Evolutionary conservation across 2,888 invertebrate genomes (phyloP).

Genomic region (Heteromyza rotundicornis): DNA sequence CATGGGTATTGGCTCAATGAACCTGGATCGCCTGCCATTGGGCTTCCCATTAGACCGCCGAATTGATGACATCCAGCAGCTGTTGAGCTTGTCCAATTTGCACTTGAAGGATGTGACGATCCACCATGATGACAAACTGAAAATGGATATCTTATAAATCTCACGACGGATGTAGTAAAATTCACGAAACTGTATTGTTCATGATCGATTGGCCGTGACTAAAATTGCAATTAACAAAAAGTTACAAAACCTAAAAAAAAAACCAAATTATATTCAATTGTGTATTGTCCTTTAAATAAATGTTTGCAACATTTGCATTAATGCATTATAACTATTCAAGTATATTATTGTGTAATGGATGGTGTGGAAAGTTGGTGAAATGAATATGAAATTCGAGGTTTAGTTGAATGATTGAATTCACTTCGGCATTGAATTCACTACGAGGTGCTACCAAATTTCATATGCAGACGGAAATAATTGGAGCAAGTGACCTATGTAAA

Average conservation of each 20-base stretch:
- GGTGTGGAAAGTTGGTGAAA: no score
- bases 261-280: background rate
- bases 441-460: no score
- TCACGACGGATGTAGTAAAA: background rate
- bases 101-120: slow-evolving; percentile 46
- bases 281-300: background rate
- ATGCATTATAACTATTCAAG: background rate
- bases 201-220: no score
- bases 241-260: background rate
- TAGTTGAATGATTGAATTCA: no score
- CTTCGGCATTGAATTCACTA: no score
- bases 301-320: background rate
- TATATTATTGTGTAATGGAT: no score
- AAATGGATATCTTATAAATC: background rate
- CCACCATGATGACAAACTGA: slow-evolving; percentile 41
- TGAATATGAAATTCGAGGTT: no score
- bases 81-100: slow-evolving; percentile 43
- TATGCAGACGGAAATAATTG: no score
- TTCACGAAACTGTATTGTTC: no score
- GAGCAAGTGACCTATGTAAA: no score
- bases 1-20: slow-evolving; percentile 36
- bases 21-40: slow-evolving; percentile 41
- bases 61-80: slow-evolving; percentile 34
- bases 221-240: background rate
- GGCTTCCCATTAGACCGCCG: slow-evolving; percentile 49